Conservation (phyloP, 2,888 invertebrate species). For the Reticulitermes lucifugus region DNA sequence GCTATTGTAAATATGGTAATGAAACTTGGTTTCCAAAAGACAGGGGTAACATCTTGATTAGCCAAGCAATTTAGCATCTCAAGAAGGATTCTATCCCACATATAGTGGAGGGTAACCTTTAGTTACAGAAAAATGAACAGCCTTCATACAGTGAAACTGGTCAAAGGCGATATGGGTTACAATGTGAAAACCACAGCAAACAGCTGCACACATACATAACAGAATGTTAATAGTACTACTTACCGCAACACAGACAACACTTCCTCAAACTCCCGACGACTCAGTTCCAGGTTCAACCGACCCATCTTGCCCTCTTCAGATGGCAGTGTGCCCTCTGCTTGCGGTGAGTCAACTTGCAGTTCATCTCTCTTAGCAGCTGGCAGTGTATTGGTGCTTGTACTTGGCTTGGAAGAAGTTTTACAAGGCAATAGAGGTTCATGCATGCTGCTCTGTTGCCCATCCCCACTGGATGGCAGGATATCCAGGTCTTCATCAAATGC, state of each 20-base stretch:
- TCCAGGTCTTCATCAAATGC: constrained; percentile 74
- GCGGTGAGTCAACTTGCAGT: neutral
- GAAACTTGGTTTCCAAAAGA: too few relatives aligned
- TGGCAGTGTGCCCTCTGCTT: neutral
- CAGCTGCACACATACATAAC: too few relatives aligned
- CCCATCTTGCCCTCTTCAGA: neutral
- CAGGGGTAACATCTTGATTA: too few relatives aligned
- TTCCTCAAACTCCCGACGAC: constrained; percentile 63
- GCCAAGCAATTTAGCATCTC: too few relatives aligned
- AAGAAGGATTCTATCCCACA: too few relatives aligned
- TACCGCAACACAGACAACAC: constrained; percentile 62
- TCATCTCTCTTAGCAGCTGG: constrained; percentile 12
- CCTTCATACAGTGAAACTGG: too few relatives aligned
- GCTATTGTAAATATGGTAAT: too few relatives aligned
- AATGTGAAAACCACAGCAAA: too few relatives aligned
- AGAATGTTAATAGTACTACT: neutral
- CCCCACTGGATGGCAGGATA: constrained; percentile 1
- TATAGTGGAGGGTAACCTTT: too few relatives aligned
- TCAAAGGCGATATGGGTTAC: too few relatives aligned
- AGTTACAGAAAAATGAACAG: too few relatives aligned
- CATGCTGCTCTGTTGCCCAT: constrained; percentile 4
- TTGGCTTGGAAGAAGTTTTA: neutral
- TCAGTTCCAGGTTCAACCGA: constrained; percentile 61
- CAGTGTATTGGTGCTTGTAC: neutral
- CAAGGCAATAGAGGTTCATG: neutral